Evolutionary conservation across 2,888 invertebrate species (phyloP), one percentile per base, ranked within the genome.

Genomic region (Pantelozetes paolii): DNA sequence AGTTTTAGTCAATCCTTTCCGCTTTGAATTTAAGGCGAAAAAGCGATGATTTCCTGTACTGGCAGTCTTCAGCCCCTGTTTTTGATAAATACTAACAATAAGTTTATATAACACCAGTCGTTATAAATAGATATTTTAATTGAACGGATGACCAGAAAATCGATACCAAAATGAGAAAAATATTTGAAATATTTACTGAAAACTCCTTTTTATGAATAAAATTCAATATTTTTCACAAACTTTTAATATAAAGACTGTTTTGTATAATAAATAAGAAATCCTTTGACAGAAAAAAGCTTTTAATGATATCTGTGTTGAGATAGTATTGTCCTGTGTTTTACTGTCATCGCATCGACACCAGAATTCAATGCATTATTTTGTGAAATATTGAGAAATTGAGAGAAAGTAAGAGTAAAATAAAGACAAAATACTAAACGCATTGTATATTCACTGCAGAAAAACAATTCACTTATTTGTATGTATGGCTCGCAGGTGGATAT

Each of bases 401-500:
- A 40, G n/a, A 45, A 15, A 50, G 8, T 20, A n/a, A 50, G 20
- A 50, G 20, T 20, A 50, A 20, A 20, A 36, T 36, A 36, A 36
- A 36, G 54, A 13, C 50, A 13, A 26, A 54, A 62, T 30, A 28
- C 23, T n/a, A 54, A 54, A 54, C 11, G 54, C 54, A 8, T 54
- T 2, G 11, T 23, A 54, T 20, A 18, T 54, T 54, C 23, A 9
- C 11, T 30, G 5, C 32, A 8, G n/a, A 62, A 32, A 62, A 32
- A n/a, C 26, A 28, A 62, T 30, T 62, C 20, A 62, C n/a, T 62
- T 62, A 62, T 62, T 62, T 62, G 62, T 62, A 62, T 62, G 62
- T 28, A 62, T 62, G 62, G 0, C 62, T 62, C 62, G 30, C 62
- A 62, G 62, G 62, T 62, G 62, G 62, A 6, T 32, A 62, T 62